Percentiles rank a stretch among this genome's conserved stretches.
These are phyloP conservation scores for Telmatochromis sp. DNA, from an alignment of 2,113 vertebrate genomes.

Conservation along the genomic window DNA sequence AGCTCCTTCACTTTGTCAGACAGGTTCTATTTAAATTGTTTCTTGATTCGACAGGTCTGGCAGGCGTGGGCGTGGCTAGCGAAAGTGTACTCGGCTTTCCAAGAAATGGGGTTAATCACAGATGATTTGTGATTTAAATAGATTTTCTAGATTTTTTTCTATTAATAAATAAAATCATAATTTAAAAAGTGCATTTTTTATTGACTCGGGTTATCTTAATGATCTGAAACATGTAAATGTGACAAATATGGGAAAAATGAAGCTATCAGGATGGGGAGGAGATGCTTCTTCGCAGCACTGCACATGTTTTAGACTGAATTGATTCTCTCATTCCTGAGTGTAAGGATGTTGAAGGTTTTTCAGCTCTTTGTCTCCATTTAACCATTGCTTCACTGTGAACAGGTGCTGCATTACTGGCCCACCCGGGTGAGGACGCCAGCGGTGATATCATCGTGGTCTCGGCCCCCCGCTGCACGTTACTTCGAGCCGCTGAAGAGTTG, in stretches of 20 bases:
- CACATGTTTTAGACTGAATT: background rate
- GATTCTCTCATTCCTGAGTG: background rate
- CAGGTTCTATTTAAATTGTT: background rate
- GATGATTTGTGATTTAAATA: background rate
- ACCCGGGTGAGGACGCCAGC: conserved; percentile 71
- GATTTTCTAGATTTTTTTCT: background rate
- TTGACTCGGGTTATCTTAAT: background rate
- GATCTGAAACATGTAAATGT: background rate
- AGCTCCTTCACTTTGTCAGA: background rate
- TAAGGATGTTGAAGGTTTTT: background rate
- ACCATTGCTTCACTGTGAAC: background rate
- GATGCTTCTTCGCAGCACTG: background rate
- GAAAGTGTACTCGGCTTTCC: background rate
- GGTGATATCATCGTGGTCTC: conserved; percentile 71
- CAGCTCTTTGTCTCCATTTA: accelerated
- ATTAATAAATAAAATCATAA: background rate
- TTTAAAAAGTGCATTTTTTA: background rate
- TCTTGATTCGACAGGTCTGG: background rate
- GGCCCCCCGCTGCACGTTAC: conserved; percentile 69
- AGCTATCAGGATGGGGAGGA: background rate
- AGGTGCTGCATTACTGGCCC: conserved; percentile 71
- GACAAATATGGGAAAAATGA: background rate
- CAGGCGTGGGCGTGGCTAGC: background rate
- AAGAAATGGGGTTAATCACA: background rate
- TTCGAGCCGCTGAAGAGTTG: conserved; percentile 65